phyloP scores from a whole-genome alignment of 2,113 vertebrate species.

The Strix aluco region DNA sequence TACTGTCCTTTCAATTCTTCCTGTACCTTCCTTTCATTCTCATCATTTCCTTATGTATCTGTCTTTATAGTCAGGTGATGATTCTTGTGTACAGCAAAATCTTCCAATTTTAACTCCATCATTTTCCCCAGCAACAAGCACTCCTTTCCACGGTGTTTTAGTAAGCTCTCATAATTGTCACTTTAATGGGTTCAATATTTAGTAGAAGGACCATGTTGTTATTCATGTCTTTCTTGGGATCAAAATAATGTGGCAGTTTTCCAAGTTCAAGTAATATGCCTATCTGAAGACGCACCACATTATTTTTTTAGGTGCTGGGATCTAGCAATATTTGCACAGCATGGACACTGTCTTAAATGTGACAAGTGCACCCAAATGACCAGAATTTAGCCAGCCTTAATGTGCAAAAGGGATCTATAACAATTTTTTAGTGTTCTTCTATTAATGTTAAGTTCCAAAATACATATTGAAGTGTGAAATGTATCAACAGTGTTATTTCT shows the following conservation, averaged over 20 bases:
- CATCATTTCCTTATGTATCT: background rate
- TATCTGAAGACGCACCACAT: constrained; percentile 9
- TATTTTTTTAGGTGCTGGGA: constrained; percentile 38
- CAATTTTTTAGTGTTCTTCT: background rate
- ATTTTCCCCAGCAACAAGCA: constrained; percentile 19
- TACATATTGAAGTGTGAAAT: background rate
- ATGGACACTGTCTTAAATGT: constrained; percentile 17
- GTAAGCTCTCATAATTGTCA: constrained; percentile 19
- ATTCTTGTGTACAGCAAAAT: background rate
- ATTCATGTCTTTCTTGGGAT: background rate
- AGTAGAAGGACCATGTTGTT: background rate
- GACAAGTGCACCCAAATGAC: background rate
- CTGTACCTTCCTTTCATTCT: constrained; percentile 7
- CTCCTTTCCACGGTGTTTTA: constrained; percentile 33
- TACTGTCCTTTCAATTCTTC: constrained; percentile 14
- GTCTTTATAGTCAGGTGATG: background rate
- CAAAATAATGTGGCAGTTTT: constrained; percentile 34
- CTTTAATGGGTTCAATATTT: background rate
- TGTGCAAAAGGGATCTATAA: constrained; percentile 13
- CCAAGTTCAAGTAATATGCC: background rate
- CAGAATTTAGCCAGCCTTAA: constrained; percentile 69
- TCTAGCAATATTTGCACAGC: constrained; percentile 4
- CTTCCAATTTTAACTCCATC: background rate
- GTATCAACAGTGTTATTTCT: background rate
- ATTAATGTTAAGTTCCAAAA: background rate